Percentiles rank a stretch among this genome's conserved stretches.
Evolutionary conservation across 2,797 vertebrate genomes (phyloP).

Genomic region (Poeciliopsis presidionis): DNA sequence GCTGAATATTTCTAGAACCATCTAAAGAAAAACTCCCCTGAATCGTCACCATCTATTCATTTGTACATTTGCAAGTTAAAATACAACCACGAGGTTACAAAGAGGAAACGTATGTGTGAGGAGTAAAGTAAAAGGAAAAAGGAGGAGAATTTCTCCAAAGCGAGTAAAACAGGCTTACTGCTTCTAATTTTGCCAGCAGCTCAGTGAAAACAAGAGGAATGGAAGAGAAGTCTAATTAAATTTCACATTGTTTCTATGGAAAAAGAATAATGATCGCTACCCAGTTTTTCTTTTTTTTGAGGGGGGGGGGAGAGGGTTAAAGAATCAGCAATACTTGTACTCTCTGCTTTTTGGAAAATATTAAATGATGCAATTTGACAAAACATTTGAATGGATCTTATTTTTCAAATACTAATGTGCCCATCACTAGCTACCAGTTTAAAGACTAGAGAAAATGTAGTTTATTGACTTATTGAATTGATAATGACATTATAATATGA

Average conservation of each 20-base stretch:
- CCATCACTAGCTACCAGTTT: neutral
- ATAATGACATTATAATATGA: neutral
- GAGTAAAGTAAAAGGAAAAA: neutral
- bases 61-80: conserved; percentile 2
- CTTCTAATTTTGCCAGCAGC: neutral
- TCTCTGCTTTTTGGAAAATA: neutral
- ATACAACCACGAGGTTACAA: neutral
- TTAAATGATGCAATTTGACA: neutral
- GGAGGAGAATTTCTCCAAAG: neutral
- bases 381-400: neutral
- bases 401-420: neutral
- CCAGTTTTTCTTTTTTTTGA: too few relatives aligned
- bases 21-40: neutral
- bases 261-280: neutral
- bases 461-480: neutral
- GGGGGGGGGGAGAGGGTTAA: too few relatives aligned
- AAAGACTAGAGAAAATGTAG: neutral
- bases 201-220: neutral
- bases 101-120: neutral
- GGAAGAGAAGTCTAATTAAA: conserved; percentile 2
- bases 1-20: neutral
- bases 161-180: neutral
- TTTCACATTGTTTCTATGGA: neutral
- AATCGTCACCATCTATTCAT: neutral
- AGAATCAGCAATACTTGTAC: neutral